Percentiles rank a stretch among this genome's conserved stretches.
phyloP scores from a whole-genome alignment of 2,888 invertebrate genomes.

The Synanthedon andrenaeformis region DNA sequence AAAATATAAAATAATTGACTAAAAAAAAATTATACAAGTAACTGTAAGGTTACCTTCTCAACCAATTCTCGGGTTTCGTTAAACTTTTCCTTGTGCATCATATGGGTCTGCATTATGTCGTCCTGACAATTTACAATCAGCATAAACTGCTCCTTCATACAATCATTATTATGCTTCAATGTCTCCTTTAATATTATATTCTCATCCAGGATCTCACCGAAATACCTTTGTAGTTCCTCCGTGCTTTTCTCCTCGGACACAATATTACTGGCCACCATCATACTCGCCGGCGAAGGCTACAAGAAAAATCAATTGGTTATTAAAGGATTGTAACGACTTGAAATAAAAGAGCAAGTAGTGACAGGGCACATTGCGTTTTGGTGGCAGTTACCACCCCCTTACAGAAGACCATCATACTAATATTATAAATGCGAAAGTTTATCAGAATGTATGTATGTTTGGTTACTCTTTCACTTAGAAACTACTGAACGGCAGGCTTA shows the following conservation, averaged over 20 bases:
- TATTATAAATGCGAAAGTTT: too few species aligned
- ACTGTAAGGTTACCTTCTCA: slow-evolving; percentile 46
- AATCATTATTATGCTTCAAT: slow-evolving; percentile 73
- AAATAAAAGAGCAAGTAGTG: too few species aligned
- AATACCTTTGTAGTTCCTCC: slow-evolving; percentile 59
- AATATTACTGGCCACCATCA: slow-evolving; percentile 58
- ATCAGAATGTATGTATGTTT: too few species aligned
- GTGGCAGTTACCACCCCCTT: too few species aligned
- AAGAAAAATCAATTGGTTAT: slow-evolving; percentile 6
- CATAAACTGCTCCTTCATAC: slow-evolving; percentile 75
- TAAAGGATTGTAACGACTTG: not conserved
- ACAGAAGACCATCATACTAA: too few species aligned
- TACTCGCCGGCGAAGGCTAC: slow-evolving; percentile 53
- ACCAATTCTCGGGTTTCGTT: slow-evolving; percentile 73
- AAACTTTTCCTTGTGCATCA: slow-evolving; percentile 75
- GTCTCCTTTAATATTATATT: slow-evolving; percentile 72
- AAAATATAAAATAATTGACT: too few species aligned
- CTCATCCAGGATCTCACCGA: slow-evolving; percentile 68
- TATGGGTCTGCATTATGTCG: slow-evolving; percentile 73
- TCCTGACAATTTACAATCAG: slow-evolving; percentile 74
- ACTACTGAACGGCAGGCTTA: too few species aligned
- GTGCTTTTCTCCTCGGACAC: slow-evolving; percentile 49
- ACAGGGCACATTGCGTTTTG: not conserved
- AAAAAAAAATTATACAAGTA: too few species aligned
- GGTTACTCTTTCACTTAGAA: too few species aligned